Conservation (phyloP, 37 sponge, comb jelly and placozoan species). For the Cladorhizidae sp. region DNA sequence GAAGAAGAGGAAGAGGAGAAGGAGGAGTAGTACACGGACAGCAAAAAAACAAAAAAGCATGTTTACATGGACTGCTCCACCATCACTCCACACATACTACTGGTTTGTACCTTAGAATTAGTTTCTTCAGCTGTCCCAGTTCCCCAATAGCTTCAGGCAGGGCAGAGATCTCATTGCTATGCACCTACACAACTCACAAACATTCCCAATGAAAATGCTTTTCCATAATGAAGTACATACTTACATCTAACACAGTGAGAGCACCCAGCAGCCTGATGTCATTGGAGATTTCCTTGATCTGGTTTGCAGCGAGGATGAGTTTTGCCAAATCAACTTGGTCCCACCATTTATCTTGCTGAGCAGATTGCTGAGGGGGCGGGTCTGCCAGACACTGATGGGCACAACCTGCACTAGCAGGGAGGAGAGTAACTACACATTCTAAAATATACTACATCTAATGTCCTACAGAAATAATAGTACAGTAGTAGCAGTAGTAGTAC, state of each 20-base stretch:
- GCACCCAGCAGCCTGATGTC: slow-evolving; percentile 61
- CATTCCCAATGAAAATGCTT: too few relatives aligned
- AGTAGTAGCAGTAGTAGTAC: too few relatives aligned
- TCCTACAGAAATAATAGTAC: too few relatives aligned
- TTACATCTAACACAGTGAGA: slow-evolving; percentile 73
- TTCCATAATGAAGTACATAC: too few relatives aligned
- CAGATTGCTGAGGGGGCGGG: slow-evolving; percentile 39
- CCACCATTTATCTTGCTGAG: slow-evolving; percentile 73
- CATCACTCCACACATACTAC: neutral
- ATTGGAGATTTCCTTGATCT: slow-evolving; percentile 65
- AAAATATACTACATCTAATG: too few relatives aligned
- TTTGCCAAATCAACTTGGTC: slow-evolving; percentile 78
- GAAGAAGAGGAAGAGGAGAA: too few relatives aligned
- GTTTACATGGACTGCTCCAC: neutral
- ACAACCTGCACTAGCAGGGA: slow-evolving; percentile 54
- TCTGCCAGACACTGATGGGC: slow-evolving; percentile 66
- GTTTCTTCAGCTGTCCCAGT: slow-evolving; percentile 52
- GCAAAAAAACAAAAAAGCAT: neutral
- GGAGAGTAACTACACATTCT: too few relatives aligned
- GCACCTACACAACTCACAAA: slow-evolving; percentile 69
- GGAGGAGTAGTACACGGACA: too few relatives aligned
- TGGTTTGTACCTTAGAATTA: slow-evolving; percentile 59
- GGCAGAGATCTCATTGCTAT: slow-evolving; percentile 51
- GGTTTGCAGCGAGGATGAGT: slow-evolving; percentile 74
- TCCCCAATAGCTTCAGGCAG: slow-evolving; percentile 69